Conservation (phyloP, 2,888 invertebrate species). For the Octonoba sinensis region DNA sequence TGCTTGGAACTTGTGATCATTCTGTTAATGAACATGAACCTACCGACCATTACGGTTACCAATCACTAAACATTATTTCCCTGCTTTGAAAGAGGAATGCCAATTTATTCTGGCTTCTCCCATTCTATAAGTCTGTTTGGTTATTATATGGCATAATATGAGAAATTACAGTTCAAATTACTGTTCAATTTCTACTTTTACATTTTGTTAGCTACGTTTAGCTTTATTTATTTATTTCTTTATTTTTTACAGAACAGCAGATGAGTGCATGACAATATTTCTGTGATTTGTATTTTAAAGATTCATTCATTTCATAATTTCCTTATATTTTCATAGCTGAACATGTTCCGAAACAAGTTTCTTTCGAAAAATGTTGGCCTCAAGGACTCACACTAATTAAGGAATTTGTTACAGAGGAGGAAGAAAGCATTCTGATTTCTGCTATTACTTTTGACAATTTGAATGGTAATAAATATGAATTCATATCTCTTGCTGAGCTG, state of each 20-base stretch:
- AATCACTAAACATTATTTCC: no score
- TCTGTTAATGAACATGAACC: no score
- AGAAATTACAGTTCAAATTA: no score
- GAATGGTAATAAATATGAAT: slow-evolving; percentile 3
- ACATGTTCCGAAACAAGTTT: slow-evolving; percentile 68
- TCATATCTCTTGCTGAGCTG: not conserved
- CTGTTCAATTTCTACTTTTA: no score
- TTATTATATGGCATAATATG: no score
- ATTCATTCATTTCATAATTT: not conserved
- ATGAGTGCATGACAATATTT: not conserved
- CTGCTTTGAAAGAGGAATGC: no score
- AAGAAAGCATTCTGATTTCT: slow-evolving; percentile 78
- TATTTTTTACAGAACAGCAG: not conserved
- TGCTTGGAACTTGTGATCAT: no score
- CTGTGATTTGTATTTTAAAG: not conserved
- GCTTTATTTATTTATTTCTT: no score
- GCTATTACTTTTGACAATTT: slow-evolving; percentile 65
- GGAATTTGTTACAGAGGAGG: slow-evolving; percentile 80
- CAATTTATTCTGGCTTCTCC: no score
- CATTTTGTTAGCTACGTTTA: slow-evolving; percentile 11
- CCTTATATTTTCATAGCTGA: slow-evolving; percentile 70
- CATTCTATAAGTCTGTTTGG: no score
- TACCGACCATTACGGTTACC: no score
- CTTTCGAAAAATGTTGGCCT: slow-evolving; percentile 72
- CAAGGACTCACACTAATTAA: slow-evolving; percentile 80